Conservation (phyloP, 2,113 vertebrate species). For the Nansenia antarctica region DNA sequence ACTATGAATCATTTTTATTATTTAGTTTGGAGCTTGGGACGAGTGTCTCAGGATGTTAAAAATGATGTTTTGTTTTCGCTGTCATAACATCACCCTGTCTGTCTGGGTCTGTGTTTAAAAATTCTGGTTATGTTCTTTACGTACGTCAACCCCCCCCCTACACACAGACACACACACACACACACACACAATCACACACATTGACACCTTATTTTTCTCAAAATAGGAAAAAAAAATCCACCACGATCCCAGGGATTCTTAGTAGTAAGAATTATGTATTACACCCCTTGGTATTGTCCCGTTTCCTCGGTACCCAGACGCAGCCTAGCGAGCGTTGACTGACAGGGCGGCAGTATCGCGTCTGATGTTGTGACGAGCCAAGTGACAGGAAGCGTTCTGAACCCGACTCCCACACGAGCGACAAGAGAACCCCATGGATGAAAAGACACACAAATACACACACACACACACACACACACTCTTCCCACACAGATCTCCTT, state of each 20-base stretch:
- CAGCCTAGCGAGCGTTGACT: conserved; percentile 34
- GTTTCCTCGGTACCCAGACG: conserved; percentile 38
- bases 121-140: neutral
- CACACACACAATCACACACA: neutral
- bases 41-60: too few species aligned
- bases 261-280: conserved; percentile 22
- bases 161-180: conserved; percentile 6
- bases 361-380: conserved; percentile 47
- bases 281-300: conserved; percentile 15
- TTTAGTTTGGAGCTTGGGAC: too few species aligned
- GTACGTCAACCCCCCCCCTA: neutral
- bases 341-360: conserved; percentile 42
- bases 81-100: neutral
- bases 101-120: neutral
- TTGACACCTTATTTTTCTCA: conserved; percentile 8
- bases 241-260: conserved; percentile 21
- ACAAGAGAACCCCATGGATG: conserved; percentile 30
- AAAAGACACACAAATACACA: conserved; percentile 18
- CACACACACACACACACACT: neutral
- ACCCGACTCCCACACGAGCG: conserved; percentile 37
- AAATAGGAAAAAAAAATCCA: too few species aligned
- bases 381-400: conserved; percentile 53
- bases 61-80: too few species aligned
- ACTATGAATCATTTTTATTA: too few species aligned
- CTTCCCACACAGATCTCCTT: conserved; percentile 46